Evolutionary conservation across 2,797 vertebrate genomes (phyloP).

Genomic region (Cynopterus sphinx): DNA sequence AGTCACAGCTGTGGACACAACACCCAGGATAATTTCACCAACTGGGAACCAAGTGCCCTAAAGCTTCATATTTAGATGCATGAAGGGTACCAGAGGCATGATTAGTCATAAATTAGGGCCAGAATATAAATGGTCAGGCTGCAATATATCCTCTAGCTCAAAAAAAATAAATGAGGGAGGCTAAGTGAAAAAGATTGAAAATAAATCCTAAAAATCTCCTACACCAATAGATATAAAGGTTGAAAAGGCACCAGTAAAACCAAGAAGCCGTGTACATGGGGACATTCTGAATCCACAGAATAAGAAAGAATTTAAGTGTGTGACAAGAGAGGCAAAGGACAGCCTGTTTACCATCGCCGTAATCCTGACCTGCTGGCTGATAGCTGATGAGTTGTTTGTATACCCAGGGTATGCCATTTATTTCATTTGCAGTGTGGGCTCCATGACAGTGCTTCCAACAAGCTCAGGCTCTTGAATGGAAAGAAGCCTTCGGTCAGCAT

Average conservation of each 20-base stretch:
- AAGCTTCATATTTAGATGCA: conserved; percentile 75
- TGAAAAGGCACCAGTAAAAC: background rate
- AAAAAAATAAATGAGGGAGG: background rate
- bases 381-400: fast-evolving
- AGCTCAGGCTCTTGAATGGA: background rate
- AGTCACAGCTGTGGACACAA: conserved; percentile 70
- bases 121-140: conserved; percentile 10
- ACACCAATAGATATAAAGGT: background rate
- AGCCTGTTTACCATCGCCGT: fast-evolving
- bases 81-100: conserved; percentile 47
- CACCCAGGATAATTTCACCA: conserved; percentile 64
- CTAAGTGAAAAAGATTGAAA: conserved; percentile 11
- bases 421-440: background rate
- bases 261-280: background rate
- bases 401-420: background rate
- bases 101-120: conserved; percentile 69
- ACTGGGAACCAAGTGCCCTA: conserved; percentile 56
- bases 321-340: background rate
- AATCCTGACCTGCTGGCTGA: background rate
- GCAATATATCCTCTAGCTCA: background rate
- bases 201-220: background rate
- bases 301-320: background rate
- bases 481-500: background rate
- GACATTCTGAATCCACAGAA: background rate
- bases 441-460: background rate